These are phyloP conservation scores for Drosophila niveifrons DNA, from an alignment of 2,888 invertebrate species.

Conservation along the genomic window DNA sequence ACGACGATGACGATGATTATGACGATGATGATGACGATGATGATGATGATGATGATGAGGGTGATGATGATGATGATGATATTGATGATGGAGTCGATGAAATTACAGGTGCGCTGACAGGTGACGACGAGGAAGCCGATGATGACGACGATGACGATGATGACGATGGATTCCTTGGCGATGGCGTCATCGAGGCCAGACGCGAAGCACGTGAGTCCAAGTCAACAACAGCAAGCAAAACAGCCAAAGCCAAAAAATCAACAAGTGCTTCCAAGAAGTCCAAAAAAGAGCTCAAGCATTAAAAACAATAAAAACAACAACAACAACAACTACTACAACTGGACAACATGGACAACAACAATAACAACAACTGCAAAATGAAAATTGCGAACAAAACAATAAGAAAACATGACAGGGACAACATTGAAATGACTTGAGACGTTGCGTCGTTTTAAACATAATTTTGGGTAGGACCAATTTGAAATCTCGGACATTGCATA, in stretches of 20 bases:
- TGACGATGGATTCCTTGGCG: constrained; percentile 89
- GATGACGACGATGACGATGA: constrained; percentile 89
- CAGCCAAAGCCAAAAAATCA: constrained; percentile 83
- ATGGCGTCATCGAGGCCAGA: constrained; percentile 88
- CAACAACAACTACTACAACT: constrained; percentile 34
- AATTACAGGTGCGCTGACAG: constrained; percentile 89
- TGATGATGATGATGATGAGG: constrained; percentile 58
- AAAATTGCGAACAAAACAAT: constrained; percentile 39
- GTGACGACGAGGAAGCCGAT: constrained; percentile 89
- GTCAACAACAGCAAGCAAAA: constrained; percentile 86
- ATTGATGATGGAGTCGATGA: constrained; percentile 88
- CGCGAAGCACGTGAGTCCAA: constrained; percentile 94
- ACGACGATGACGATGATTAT: constrained; percentile 51
- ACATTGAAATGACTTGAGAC: constrained; percentile 53
- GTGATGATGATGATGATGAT: constrained; percentile 82
- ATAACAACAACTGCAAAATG: constrained; percentile 40
- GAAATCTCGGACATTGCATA: constrained; percentile 56
- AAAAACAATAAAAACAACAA: constrained; percentile 52
- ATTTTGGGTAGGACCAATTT: constrained; percentile 66
- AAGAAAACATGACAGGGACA: constrained; percentile 60
- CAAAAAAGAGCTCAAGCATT: constrained; percentile 83
- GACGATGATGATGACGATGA: constrained; percentile 71
- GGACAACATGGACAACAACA: constrained; percentile 50
- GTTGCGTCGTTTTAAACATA: constrained; percentile 31
- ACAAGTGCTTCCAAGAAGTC: constrained; percentile 83